Evolutionary conservation across 2,113 vertebrate genomes (phyloP).

Genomic region (Nyctereutes procyonoides): DNA sequence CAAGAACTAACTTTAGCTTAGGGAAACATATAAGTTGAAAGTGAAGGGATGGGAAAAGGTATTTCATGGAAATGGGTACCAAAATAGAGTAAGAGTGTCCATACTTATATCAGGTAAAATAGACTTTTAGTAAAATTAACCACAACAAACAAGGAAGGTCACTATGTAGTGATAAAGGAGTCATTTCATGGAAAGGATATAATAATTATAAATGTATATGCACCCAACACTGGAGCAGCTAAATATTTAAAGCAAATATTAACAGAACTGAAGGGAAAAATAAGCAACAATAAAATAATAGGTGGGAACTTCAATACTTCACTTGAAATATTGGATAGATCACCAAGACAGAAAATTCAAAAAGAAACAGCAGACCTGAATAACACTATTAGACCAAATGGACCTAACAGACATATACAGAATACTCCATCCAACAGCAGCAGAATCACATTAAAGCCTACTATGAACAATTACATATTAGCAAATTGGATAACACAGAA

Average conservation of each 20-base stretch:
- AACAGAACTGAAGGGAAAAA: background rate
- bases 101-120: background rate
- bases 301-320: background rate
- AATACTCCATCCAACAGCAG: background rate
- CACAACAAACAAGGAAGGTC: background rate
- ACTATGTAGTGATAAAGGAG: background rate
- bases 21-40: background rate
- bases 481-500: background rate
- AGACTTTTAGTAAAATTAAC: background rate
- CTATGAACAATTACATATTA: background rate
- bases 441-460: background rate
- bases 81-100: background rate
- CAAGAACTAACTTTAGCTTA: background rate
- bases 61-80: background rate
- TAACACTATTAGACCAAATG: background rate
- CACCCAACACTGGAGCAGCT: background rate
- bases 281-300: background rate
- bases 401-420: background rate
- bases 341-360: background rate
- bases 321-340: background rate
- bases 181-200: background rate
- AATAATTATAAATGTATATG: background rate
- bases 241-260: background rate
- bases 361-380: background rate
- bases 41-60: background rate